Conservation (phyloP, 2,797 vertebrate genomes). For the Podargus strigoides region DNA sequence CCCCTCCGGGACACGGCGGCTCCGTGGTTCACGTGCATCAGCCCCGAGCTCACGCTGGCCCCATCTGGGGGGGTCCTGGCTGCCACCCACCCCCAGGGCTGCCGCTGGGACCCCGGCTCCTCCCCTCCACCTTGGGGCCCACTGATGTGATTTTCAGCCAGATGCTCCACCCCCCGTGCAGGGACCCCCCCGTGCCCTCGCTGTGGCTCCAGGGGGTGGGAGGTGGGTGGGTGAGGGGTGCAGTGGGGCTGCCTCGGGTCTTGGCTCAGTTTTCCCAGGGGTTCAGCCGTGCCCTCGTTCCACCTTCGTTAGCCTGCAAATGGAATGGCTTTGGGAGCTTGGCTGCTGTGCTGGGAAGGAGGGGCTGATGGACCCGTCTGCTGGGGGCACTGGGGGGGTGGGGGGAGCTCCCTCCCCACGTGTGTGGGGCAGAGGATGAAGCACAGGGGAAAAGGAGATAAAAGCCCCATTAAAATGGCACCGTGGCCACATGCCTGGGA, state of each 20-base stretch:
- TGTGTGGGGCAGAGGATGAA: neutral
- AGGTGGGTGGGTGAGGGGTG: too few relatives aligned
- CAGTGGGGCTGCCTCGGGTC: neutral
- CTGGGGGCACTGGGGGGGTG: neutral
- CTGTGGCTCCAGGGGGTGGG: neutral
- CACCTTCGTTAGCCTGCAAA: neutral
- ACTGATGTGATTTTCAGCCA: neutral
- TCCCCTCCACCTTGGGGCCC: neutral
- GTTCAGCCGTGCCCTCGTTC: neutral
- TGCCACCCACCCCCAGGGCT: neutral
- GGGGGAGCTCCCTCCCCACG: neutral
- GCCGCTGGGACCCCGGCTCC: fast-evolving
- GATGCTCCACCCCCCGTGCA: neutral
- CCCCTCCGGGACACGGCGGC: neutral
- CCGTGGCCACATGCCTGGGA: neutral
- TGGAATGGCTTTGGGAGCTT: neutral
- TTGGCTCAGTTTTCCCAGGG: neutral
- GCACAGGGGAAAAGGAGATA: neutral
- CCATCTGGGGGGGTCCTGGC: neutral
- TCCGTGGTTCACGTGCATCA: neutral
- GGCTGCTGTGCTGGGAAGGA: neutral
- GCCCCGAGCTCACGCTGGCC: neutral
- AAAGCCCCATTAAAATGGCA: neutral
- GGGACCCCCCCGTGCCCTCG: neutral
- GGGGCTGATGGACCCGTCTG: fast-evolving